These are phyloP conservation scores for Psophia crepitans DNA, from an alignment of 2,113 vertebrate genomes.

Conservation along the genomic window DNA sequence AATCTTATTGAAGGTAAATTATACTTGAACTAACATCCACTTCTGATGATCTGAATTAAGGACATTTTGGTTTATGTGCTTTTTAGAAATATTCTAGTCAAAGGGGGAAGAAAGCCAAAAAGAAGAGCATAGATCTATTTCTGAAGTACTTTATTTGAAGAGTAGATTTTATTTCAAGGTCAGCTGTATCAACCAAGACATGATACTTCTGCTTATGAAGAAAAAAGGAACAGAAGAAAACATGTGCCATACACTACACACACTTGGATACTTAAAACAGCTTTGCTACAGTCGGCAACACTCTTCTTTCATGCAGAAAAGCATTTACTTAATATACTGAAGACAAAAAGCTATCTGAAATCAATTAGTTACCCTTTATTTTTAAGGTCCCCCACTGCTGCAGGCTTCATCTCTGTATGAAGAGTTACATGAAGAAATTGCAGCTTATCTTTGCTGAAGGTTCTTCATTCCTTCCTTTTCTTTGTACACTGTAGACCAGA, in stretches of 20 bases:
- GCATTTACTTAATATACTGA: background rate
- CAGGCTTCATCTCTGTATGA: background rate
- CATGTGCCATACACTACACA: background rate
- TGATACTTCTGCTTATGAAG: background rate
- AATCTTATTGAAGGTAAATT: background rate
- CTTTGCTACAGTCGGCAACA: background rate
- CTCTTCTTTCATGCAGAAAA: background rate
- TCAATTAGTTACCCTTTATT: background rate
- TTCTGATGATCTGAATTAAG: background rate
- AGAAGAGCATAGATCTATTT: background rate
- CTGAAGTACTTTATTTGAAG: constrained; percentile 8
- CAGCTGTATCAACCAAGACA: background rate
- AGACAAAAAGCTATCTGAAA: background rate
- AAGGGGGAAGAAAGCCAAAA: background rate
- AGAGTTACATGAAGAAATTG: background rate
- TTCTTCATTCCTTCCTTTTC: constrained; percentile 71
- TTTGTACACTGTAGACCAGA: constrained; percentile 78
- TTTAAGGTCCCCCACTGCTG: background rate
- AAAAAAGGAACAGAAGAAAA: background rate
- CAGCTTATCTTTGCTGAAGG: background rate
- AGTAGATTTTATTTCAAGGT: constrained; percentile 20
- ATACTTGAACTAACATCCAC: background rate
- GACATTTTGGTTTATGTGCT: background rate
- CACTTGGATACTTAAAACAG: background rate
- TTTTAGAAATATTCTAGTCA: background rate